Base-by-base conservation (phyloP, 2,888 invertebrate genomes). In the Mesoligia furuncula region DNA sequence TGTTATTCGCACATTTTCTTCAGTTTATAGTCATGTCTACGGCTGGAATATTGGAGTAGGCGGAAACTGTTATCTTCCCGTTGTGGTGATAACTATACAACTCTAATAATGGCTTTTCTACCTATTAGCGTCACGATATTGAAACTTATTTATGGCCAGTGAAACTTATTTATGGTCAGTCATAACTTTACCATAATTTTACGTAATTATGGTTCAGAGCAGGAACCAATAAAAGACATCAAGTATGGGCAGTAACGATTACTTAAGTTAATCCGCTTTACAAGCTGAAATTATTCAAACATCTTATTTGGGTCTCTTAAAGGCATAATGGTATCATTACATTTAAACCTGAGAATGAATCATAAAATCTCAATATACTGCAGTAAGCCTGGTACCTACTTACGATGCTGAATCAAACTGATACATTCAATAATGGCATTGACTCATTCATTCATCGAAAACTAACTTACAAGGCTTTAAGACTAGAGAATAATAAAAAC, bases 391-490 rank as follows among this genome's bases (percentile, higher is more conserved):
- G 57, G 71, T 77, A 76, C 79, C 77, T 74, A 64, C 79, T 79
- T 74, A 64, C 51, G 67, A 75, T 45, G 78, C 79, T 83, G 85
- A 87, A 79, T 90, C 85, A 89, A 81, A 76, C 64, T 77, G 81
- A 88, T 85, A 87, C 73, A 79, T 79, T 66, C 79, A 75, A 70
- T 83, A 82, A 85, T 71, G 67, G 68, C 70, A 75, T 65, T 85
- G 85, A 89, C 87, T 93, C 81, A 93, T 87, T 92, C 93, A 93
- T 90, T 89, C 83, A 88, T 87, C 83, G 85, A 90, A 89, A 90
- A 88, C 39, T 73, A 39, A 68, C 64, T 73, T 69, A 77, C 59
- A 65, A 69, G 73, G 39, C 54, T 45, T 45, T 81, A 65, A 69
- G 73, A 27, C 54, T 45, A 11, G 15, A 61, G 17, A 61, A 69